A percentile compares a stretch with the other conserved stretches of the same genome.
Evolutionary conservation across 2,888 invertebrate genomes (phyloP).

Genomic region (Acronicta aceris): DNA sequence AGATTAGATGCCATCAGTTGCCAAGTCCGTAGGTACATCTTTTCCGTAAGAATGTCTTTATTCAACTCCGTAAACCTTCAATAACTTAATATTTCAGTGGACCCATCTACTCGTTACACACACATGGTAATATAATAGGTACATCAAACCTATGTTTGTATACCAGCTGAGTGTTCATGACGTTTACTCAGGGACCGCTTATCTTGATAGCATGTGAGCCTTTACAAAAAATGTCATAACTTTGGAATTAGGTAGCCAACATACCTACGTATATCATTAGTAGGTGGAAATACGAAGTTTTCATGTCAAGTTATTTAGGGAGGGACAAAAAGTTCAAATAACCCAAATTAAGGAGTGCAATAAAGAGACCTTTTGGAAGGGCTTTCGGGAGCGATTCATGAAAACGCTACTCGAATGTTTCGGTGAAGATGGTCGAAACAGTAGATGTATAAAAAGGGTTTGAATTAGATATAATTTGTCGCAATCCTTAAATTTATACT

Average conservation of each 20-base stretch:
- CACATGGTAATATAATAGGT: background rate
- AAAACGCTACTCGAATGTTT: constrained; percentile 76
- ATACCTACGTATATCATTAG: constrained; percentile 56
- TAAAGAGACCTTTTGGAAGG: constrained; percentile 80
- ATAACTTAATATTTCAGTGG: background rate
- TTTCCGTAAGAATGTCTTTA: no score
- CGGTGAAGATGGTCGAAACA: constrained; percentile 74
- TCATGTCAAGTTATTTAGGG: constrained; percentile 69
- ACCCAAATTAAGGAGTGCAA: constrained; percentile 81
- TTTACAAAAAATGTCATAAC: constrained; percentile 61
- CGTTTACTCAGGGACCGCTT: constrained; percentile 24
- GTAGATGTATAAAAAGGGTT: constrained; percentile 70
- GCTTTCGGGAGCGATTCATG: constrained; percentile 82
- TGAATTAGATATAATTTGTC: constrained; percentile 63
- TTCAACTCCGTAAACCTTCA: no score
- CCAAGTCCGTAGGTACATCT: no score
- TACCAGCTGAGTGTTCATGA: constrained; percentile 21
- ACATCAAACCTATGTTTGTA: background rate
- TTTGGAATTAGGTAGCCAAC: constrained; percentile 59
- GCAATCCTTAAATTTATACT: constrained; percentile 56
- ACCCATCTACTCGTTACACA: background rate
- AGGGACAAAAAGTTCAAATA: constrained; percentile 81
- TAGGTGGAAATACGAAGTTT: constrained; percentile 69
- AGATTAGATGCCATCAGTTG: no score
- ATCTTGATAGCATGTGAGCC: constrained; percentile 26